Evolutionary conservation across 2,113 vertebrate species (phyloP).

Genomic region (Azemiops feae): DNA sequence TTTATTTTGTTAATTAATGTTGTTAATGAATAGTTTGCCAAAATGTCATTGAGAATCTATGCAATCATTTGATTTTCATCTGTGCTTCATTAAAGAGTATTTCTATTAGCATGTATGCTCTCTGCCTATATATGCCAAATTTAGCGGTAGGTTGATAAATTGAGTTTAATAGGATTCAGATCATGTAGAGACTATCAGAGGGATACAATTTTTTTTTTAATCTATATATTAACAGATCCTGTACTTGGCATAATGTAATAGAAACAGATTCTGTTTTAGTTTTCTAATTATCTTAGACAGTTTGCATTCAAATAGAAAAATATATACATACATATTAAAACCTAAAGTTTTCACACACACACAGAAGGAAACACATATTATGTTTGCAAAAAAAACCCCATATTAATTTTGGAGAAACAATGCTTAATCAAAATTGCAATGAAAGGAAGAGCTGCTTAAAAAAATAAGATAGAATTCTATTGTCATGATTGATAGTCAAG

Average conservation of each 20-base stretch:
- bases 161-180: slow-evolving; percentile 63
- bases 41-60: slow-evolving; percentile 31
- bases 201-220: slow-evolving; percentile 46
- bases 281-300: slow-evolving; percentile 66
- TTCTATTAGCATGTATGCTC: slow-evolving; percentile 45
- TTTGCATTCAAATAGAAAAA: slow-evolving; percentile 67
- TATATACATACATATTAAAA: slow-evolving; percentile 54
- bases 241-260: slow-evolving; percentile 53
- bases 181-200: slow-evolving; percentile 48
- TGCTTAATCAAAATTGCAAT: slow-evolving; percentile 33
- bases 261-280: slow-evolving; percentile 57
- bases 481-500: neutral
- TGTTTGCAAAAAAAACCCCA: slow-evolving; percentile 43
- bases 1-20: slow-evolving; percentile 57
- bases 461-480: slow-evolving; percentile 12
- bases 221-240: slow-evolving; percentile 54
- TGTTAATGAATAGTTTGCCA: slow-evolving; percentile 48
- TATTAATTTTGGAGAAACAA: slow-evolving; percentile 50
- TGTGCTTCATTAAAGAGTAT: slow-evolving; percentile 46
- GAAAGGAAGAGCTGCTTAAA: slow-evolving; percentile 1
- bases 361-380: slow-evolving; percentile 12
- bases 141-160: slow-evolving; percentile 24
- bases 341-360: slow-evolving; percentile 45
- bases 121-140: slow-evolving; percentile 23
- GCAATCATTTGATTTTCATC: slow-evolving; percentile 52